Evolutionary conservation across 2,797 vertebrate genomes (phyloP), one percentile per base, ranked within the genome.

Genomic region (Lates japonicus): DNA sequence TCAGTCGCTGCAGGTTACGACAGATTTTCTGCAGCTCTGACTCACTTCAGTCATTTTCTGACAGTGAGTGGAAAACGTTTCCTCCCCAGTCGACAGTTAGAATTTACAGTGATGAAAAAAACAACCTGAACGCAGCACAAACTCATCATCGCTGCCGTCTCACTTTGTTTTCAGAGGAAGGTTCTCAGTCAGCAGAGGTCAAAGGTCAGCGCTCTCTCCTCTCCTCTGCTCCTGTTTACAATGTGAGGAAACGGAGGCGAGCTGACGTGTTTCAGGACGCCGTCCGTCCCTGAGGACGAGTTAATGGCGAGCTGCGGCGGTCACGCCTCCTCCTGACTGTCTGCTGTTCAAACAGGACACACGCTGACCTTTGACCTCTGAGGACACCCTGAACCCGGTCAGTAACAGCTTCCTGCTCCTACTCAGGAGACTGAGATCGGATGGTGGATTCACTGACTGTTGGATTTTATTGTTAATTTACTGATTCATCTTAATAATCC

Each of bases 201-300:
- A 74, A 22, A 80, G 84, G 75, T 77, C 78, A 51, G 17, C 51
- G 48, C 48, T 52, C 59, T 49, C 37, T 20, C 20, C 54, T 57
- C 25, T 16, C 67, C 54, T 58, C 52, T n/a, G 61, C 72, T 25
- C 46, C 42, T 22, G 31, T 74, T 76, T 54, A 88, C 83, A 86
- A 86, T 84, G 66, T n/a, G 72, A 88, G 87, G 89, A 87, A 90
- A 62, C 73, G 12, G 68, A 66, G 46, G 37, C 11, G 1, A 31
- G 1, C 14, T 6, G 25, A 64, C 61, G 7, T 11, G 31, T 61
- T 71, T 75, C 80, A 68, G 79, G 74, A 78, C 70, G 22, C 3
- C 2, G 22, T 64, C 37, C 2, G 9, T 71, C 83, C 76, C 64
- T 0, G 48, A 37, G 76, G 73, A 54, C 17, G 7, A 13, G 46